These are phyloP conservation scores for Crenuchus spilurus DNA, from an alignment of 2,797 vertebrate genomes.

Conservation along the genomic window DNA sequence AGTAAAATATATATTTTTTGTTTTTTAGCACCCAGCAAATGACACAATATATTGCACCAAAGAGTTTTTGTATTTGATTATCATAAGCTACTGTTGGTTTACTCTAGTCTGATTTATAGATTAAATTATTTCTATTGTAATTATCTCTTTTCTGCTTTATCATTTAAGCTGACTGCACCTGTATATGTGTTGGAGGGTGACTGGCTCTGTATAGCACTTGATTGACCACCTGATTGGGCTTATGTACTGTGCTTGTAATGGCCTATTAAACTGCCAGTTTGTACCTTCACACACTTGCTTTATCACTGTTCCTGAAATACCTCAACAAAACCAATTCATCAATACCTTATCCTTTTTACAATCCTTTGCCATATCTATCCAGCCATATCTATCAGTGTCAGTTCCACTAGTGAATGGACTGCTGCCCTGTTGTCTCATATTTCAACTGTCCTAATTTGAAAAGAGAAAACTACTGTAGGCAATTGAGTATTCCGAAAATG, in stretches of 20 bases:
- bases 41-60: too few species aligned
- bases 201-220: too few species aligned
- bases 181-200: not conserved
- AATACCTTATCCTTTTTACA: slow-evolving; percentile 13
- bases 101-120: too few species aligned
- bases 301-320: not conserved
- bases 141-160: not conserved
- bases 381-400: not conserved
- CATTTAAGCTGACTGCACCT: not conserved
- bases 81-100: too few species aligned
- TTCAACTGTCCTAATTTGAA: not conserved
- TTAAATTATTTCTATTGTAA: not conserved
- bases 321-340: slow-evolving; percentile 20
- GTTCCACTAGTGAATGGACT: not conserved
- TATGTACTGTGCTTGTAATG: not conserved
- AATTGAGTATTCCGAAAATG: not conserved
- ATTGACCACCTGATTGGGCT: too few species aligned
- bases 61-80: too few species aligned
- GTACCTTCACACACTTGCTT: not conserved
- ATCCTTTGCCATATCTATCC: too few species aligned
- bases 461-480: not conserved
- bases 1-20: too few species aligned
- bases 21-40: too few species aligned
- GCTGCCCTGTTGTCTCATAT: not conserved
- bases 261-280: slow-evolving; percentile 11